Conservation (phyloP, 35 echinoderm and acorn worm genomes). For the Acanthaster planci region DNA sequence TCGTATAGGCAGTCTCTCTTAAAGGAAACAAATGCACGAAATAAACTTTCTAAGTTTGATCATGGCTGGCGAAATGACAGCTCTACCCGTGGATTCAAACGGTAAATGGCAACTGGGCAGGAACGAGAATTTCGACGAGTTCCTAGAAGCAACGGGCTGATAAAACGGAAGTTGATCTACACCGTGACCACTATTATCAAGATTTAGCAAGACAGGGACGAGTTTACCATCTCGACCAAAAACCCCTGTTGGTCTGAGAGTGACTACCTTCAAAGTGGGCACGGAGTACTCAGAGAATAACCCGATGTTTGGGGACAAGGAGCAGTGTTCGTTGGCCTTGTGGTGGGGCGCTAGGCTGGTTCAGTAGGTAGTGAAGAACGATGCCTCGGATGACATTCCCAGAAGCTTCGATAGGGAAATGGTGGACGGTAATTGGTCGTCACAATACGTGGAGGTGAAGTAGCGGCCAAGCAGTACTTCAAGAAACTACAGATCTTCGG, state of each 20-base stretch:
- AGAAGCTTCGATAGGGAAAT: no score
- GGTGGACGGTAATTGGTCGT: no score
- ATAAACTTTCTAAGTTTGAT: no score
- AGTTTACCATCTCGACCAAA: slow-evolving; percentile 43
- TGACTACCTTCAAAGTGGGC: slow-evolving; percentile 45
- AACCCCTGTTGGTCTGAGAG: slow-evolving; percentile 17
- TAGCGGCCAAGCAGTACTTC: no score
- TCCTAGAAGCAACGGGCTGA: slow-evolving; percentile 53
- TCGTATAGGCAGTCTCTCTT: no score
- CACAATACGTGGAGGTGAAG: no score
- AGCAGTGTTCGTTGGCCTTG: not conserved
- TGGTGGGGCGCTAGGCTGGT: slow-evolving; percentile 69
- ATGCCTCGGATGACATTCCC: no score
- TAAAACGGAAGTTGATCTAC: slow-evolving; percentile 41
- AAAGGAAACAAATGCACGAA: no score
- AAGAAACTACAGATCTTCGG: no score
- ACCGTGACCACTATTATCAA: slow-evolving; percentile 41
- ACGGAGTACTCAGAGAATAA: slow-evolving; percentile 32
- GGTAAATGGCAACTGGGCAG: slow-evolving; percentile 73
- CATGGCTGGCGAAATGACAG: not conserved
- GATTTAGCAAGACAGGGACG: slow-evolving; percentile 44
- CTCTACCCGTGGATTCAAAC: slow-evolving; percentile 21
- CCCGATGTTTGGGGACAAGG: slow-evolving; percentile 58
- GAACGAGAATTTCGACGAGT: slow-evolving; percentile 71
- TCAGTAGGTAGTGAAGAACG: slow-evolving; percentile 32